Evolutionary conservation across 2,113 vertebrate genomes (phyloP).

Genomic region (Daubentonia madagascariensis): DNA sequence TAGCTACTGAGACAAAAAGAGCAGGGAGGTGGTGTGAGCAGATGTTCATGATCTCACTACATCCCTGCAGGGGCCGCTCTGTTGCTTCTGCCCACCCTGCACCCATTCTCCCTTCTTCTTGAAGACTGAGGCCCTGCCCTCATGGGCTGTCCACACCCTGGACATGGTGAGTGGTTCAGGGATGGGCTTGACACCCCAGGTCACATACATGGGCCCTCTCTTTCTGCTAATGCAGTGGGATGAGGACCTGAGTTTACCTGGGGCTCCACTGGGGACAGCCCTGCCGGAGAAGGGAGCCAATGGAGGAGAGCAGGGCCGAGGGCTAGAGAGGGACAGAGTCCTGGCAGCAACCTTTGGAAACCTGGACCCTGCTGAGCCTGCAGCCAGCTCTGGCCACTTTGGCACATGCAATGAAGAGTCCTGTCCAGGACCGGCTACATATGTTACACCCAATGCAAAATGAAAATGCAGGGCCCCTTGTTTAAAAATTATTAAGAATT

Average conservation of each 20-base stretch:
- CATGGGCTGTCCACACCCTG: neutral
- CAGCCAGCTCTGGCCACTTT: neutral
- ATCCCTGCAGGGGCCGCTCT: neutral
- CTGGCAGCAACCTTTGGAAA: neutral
- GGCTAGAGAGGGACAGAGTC: neutral
- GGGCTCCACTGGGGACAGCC: neutral
- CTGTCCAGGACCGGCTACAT: neutral
- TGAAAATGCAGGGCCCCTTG: neutral
- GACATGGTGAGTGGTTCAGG: neutral
- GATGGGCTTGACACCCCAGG: neutral
- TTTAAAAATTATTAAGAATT: neutral
- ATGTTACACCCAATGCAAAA: neutral
- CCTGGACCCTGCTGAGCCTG: neutral
- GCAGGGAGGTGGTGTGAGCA: neutral
- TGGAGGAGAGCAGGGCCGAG: accelerated
- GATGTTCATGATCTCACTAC: neutral
- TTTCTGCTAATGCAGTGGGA: neutral
- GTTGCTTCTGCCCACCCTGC: neutral
- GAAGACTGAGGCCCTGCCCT: neutral
- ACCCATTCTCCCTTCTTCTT: neutral
- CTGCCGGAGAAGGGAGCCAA: neutral
- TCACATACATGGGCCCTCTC: accelerated
- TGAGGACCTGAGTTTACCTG: neutral
- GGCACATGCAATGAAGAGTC: accelerated
- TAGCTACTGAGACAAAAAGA: neutral